Conservation (phyloP, 23 tunicate genomes). For the Ciona savignyi region DNA sequence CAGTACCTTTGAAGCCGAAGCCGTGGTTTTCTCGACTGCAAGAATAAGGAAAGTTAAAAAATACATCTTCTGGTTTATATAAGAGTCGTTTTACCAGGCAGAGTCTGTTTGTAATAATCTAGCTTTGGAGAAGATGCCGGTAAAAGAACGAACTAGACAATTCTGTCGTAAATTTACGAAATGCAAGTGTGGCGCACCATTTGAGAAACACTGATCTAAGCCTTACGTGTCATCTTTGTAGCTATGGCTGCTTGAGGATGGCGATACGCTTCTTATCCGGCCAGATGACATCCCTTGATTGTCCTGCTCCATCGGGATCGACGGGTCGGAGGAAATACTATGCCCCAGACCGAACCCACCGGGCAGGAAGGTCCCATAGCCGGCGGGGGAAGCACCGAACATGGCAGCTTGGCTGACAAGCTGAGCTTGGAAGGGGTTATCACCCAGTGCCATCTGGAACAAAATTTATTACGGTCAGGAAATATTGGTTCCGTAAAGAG, state of each 20-base stretch:
- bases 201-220: too few species aligned
- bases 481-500: too few species aligned
- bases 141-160: too few species aligned
- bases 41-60: too few species aligned
- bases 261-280: slow-evolving; percentile 17
- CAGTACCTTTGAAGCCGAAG: neutral
- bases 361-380: slow-evolving; percentile 29
- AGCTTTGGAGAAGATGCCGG: too few species aligned
- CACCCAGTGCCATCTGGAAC: slow-evolving; percentile 73
- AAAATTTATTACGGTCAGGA: neutral
- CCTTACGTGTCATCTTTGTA: slow-evolving; percentile 36
- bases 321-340: slow-evolving; percentile 9
- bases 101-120: too few species aligned
- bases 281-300: neutral
- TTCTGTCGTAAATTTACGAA: too few species aligned
- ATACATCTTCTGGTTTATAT: too few species aligned
- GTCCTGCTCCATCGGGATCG: slow-evolving; percentile 16
- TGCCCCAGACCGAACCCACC: slow-evolving; percentile 18
- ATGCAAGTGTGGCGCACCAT: too few species aligned
- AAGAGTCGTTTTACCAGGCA: too few species aligned
- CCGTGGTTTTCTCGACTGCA: neutral
- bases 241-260: slow-evolving; percentile 24
- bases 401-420: slow-evolving; percentile 45
- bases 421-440: slow-evolving; percentile 30
- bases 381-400: slow-evolving; percentile 29